Conservation (phyloP, 2,888 invertebrate species). For the Andrena praecox region DNA sequence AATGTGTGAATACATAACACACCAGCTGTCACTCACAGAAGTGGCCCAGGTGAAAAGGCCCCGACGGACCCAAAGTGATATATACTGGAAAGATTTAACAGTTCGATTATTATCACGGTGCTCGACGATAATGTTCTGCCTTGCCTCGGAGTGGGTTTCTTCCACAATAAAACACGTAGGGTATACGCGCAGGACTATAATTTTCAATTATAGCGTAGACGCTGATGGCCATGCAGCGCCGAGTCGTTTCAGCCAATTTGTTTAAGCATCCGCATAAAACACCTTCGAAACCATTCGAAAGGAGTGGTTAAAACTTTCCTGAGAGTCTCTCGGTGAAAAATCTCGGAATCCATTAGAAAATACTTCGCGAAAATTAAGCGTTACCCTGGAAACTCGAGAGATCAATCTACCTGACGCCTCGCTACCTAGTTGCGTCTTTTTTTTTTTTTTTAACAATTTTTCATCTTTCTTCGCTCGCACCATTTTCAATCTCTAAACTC, state of each 20-base stretch:
- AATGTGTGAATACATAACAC: no score
- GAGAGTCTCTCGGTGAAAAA: neutral
- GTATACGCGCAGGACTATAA: slow-evolving; percentile 40
- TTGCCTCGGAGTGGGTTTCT: slow-evolving; percentile 17
- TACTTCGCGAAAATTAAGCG: neutral
- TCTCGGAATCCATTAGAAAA: neutral
- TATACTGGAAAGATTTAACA: slow-evolving; percentile 21
- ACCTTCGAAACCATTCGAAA: slow-evolving; percentile 3
- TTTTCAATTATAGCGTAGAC: slow-evolving; percentile 55
- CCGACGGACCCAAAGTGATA: neutral
- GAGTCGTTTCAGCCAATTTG: slow-evolving; percentile 34
- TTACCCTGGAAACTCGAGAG: neutral
- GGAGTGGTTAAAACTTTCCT: slow-evolving; percentile 1
- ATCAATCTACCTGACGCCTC: neutral
- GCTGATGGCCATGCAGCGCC: slow-evolving; percentile 36
- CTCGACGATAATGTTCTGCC: slow-evolving; percentile 36
- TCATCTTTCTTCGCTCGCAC: no score
- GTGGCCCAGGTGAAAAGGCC: no score
- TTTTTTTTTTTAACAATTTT: no score
- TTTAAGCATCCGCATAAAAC: slow-evolving; percentile 42
- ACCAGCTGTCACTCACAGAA: no score
- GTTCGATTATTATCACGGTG: slow-evolving; percentile 34
- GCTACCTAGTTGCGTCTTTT: no score
- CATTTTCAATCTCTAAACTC: no score
- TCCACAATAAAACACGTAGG: slow-evolving; percentile 25